phyloP scores from a whole-genome alignment of 2,113 vertebrate species.

The Eulacestoma nigropectus region DNA sequence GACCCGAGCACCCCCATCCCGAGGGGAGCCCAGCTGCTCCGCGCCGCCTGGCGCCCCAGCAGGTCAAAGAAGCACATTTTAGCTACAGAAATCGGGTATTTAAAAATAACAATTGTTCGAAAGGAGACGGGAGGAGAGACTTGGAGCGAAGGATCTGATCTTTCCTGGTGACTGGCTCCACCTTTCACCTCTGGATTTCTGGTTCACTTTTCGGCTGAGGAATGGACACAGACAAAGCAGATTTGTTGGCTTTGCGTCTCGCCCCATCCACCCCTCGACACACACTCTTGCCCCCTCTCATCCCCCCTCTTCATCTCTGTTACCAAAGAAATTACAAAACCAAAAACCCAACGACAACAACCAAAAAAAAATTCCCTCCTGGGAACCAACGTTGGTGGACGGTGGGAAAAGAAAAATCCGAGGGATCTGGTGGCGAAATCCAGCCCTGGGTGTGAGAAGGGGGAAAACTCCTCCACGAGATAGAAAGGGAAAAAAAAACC shows the following conservation, averaged over 20 bases:
- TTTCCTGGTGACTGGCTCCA: conserved; percentile 13
- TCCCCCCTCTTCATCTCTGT: conserved; percentile 43
- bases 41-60: conserved; percentile 47
- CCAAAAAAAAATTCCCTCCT: not conserved
- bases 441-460: conserved; percentile 21
- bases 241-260: conserved; percentile 9
- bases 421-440: not conserved
- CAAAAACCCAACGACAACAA: conserved; percentile 10
- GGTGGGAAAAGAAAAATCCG: not conserved
- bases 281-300: not conserved
- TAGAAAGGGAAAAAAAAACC: not conserved
- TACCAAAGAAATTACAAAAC: conserved; percentile 64
- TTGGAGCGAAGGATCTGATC: not conserved
- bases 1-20: not conserved
- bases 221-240: conserved; percentile 5
- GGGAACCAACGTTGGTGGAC: not conserved
- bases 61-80: conserved; percentile 79
- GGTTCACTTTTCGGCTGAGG: not conserved
- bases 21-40: conserved; percentile 7
- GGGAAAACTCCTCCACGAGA: not conserved
- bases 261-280: not conserved
- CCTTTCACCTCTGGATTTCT: not conserved
- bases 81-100: conserved; percentile 75
- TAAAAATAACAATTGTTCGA: not conserved
- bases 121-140: conserved; percentile 44